Base-by-base conservation (phyloP, 2,113 vertebrate genomes). In the Gila orcuttii region DNA sequence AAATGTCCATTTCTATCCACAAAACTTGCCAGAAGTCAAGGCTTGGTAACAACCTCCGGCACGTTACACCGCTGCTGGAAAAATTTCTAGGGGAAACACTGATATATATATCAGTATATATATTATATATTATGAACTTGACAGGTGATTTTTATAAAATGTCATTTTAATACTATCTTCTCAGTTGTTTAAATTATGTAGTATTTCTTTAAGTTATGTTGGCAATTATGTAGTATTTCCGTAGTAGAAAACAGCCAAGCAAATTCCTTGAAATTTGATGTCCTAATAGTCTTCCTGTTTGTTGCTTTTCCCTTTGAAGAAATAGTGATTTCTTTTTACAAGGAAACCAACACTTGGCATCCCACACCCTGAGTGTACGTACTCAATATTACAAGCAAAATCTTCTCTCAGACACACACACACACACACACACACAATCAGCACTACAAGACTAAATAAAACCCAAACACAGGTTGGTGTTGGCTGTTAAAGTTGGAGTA, bases 401-500 rank as follows among this genome's bases (percentile, higher is more conserved):
- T 10, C 19, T 3, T 13, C 28, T 28, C 28, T 28, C 28, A 28
- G 28, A 28, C 28, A 28, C 10, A 36, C 33, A 33, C 50, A 74
- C 36, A 33, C 52, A 21, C 28, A 25, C 5, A 31, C 75, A 3
- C 52, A 55, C 74, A 33, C 1, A 33, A 36, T 36, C 59, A 25
- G 57, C 47, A 31, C 42, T 50, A 52, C 42, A 83, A 74, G 68
- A 10, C 64, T 55, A 87, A 89, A 85, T 64, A 79, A 86, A 85
- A 62, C 50, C 80, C 52, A 87, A 89, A 87, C 84, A 84, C 28
- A 25, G 68, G n/a, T 78, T 45, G 68, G n/a, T 79, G 57, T 71
- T 68, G 84, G 83, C 57, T 69, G 50, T 77, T 71, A 57, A 79
- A 76, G 36, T 74, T 11, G 28, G 62, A 69, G 62, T 66, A 50